Evolutionary conservation across 2,113 vertebrate species (phyloP).

Genomic region (Xiphias gladius): DNA sequence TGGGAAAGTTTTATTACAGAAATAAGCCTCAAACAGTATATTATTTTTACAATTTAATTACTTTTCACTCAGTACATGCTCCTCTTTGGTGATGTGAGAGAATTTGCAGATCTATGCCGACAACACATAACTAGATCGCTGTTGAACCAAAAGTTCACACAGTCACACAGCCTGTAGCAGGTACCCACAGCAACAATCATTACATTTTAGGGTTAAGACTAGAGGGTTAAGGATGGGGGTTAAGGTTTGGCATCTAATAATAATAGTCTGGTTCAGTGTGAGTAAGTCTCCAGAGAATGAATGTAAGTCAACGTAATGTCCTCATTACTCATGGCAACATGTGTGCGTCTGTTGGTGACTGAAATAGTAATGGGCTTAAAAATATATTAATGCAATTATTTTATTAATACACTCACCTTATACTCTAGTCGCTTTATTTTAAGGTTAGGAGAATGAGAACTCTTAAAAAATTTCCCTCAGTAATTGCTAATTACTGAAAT

Average conservation of each 20-base stretch:
- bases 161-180: too few species aligned
- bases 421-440: background rate
- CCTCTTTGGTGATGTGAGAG: background rate
- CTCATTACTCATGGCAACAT: background rate
- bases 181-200: too few species aligned
- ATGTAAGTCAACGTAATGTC: background rate
- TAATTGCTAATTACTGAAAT: constrained; percentile 37
- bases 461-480: constrained; percentile 28
- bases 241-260: too few species aligned
- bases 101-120: background rate
- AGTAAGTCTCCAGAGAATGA: background rate
- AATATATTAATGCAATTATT: background rate
- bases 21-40: constrained; percentile 4
- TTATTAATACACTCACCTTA: background rate
- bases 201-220: too few species aligned
- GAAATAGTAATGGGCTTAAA: background rate
- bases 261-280: too few species aligned
- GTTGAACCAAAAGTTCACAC: background rate
- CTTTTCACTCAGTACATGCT: background rate
- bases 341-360: background rate
- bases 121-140: background rate
- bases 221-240: too few species aligned
- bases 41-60: constrained; percentile 10
- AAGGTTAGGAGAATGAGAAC: background rate
- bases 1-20: background rate